phyloP scores from a whole-genome alignment of 2,113 vertebrate species.

The Cyphotilapia sp. region DNA sequence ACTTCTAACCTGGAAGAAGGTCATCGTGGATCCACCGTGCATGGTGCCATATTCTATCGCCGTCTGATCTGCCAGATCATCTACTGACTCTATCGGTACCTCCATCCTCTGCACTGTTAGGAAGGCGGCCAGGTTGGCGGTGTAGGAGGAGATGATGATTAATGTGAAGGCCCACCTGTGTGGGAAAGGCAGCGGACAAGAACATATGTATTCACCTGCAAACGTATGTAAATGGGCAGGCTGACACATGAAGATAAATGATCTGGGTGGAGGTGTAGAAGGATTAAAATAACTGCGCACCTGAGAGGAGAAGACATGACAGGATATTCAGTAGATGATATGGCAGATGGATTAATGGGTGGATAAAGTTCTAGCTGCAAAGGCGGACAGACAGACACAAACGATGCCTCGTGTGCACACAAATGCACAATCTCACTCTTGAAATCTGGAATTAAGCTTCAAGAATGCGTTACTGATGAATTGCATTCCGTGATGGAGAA shows the following conservation, averaged over 20 bases:
- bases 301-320: conserved; percentile 11
- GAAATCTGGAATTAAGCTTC: background rate
- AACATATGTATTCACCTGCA: conserved; percentile 26
- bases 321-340: conserved; percentile 9
- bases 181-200: background rate
- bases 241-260: conserved; percentile 22
- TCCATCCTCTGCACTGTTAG: conserved; percentile 96
- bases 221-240: conserved; percentile 20
- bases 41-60: conserved; percentile 96
- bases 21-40: conserved; percentile 97
- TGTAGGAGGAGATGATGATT: conserved; percentile 99
- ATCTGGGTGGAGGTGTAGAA: background rate
- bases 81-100: conserved; percentile 94
- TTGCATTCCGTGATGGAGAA: background rate
- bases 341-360: conserved; percentile 4
- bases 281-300: conserved; percentile 15
- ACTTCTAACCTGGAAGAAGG: conserved; percentile 92
- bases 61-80: conserved; percentile 96
- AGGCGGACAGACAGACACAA: background rate
- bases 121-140: conserved; percentile 94
- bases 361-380: background rate
- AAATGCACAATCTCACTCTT: background rate
- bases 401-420: background rate
- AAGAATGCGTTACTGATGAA: background rate
- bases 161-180: conserved; percentile 96